These are phyloP conservation scores for Trialeurodes vaporariorum DNA, from an alignment of 1,140 invertebrate species.

Conservation along the genomic window DNA sequence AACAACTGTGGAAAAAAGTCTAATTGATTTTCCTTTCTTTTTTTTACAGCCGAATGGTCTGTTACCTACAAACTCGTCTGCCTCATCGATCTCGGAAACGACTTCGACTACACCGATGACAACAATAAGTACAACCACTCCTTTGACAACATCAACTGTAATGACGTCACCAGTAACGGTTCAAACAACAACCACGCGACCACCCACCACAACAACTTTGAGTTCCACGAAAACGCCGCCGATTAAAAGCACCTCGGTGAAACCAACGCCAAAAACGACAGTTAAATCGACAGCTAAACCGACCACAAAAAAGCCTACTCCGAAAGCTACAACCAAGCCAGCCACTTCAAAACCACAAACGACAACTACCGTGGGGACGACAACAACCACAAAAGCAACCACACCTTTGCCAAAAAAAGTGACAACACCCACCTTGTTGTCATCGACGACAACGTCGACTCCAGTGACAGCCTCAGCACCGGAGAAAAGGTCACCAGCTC, in stretches of 20 bases:
- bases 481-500: neutral
- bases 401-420: slow-evolving; percentile 9
- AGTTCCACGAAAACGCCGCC: too few relatives aligned
- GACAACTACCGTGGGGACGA: neutral
- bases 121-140: neutral
- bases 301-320: neutral
- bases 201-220: too few relatives aligned
- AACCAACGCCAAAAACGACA: neutral
- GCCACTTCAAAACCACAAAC: neutral
- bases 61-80: neutral
- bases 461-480: slow-evolving; percentile 1
- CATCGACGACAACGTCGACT: neutral
- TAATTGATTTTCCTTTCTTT: neutral
- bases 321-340: neutral
- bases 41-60: neutral
- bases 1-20: too few relatives aligned
- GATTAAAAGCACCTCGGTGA: neutral
- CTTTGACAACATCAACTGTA: neutral
- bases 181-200: too few relatives aligned
- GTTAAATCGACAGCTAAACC: neutral
- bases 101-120: neutral
- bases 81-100: neutral
- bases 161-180: neutral
- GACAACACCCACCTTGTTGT: neutral
- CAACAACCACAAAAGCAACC: slow-evolving; percentile 10